Evolutionary conservation across 2,888 invertebrate species (phyloP).

Genomic region (Branchipolynoe longqiensis): DNA sequence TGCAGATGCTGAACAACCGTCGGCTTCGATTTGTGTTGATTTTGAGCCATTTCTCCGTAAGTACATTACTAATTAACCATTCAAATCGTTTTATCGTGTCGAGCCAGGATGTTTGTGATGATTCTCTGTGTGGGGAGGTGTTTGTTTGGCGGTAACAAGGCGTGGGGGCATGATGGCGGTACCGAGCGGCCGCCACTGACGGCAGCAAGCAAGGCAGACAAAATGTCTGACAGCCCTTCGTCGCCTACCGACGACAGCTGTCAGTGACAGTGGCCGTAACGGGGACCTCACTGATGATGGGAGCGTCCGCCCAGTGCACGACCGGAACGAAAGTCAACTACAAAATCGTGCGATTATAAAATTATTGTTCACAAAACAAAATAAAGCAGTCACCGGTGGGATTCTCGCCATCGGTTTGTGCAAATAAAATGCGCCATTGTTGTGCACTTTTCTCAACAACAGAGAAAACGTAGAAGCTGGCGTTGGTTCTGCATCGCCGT

Average conservation of each 20-base stretch:
- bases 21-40: background rate
- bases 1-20: conserved; percentile 19
- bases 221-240: conserved; percentile 37
- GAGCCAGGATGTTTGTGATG: too few species aligned
- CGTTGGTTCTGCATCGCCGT: background rate
- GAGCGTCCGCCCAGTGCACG: conserved; percentile 6
- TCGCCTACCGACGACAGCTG: conserved; percentile 34
- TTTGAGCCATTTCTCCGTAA: background rate
- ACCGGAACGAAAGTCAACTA: background rate
- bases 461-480: background rate
- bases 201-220: conserved; percentile 34
- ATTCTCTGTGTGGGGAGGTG: background rate
- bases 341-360: background rate
- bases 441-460: conserved; percentile 25
- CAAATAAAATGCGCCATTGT: conserved; percentile 45
- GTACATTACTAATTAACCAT: background rate
- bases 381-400: too few species aligned
- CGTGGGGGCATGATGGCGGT: conserved; percentile 21
- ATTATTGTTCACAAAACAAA: background rate
- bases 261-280: conserved; percentile 11
- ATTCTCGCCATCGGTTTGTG: background rate
- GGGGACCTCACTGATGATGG: background rate
- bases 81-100: background rate
- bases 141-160: background rate
- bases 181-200: conserved; percentile 29